These are phyloP conservation scores for Noctua comes DNA, from an alignment of 2,888 invertebrate genomes.

Conservation along the genomic window DNA sequence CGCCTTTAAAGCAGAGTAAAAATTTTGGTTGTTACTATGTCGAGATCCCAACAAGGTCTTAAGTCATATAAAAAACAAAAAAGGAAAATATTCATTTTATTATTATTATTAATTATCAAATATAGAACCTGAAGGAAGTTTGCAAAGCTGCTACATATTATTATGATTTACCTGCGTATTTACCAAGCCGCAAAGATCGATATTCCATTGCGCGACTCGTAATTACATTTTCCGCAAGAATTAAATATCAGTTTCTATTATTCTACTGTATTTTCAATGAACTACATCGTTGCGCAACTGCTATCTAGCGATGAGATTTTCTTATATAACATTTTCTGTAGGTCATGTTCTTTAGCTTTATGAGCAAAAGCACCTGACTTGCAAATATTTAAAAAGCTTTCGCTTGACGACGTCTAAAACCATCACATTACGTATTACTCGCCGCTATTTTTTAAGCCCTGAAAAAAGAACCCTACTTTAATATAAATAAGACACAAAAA, in stretches of 20 bases:
- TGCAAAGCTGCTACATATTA: no score
- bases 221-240: constrained; percentile 27
- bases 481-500: background rate
- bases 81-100: constrained; percentile 4
- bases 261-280: constrained; percentile 35
- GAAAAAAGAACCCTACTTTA: background rate
- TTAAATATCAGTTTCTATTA: constrained; percentile 11
- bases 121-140: background rate
- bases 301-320: constrained; percentile 50
- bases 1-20: background rate
- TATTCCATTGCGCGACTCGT: background rate
- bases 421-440: background rate
- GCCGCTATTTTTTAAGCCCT: background rate
- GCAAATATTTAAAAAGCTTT: background rate
- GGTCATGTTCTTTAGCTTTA: constrained; percentile 16
- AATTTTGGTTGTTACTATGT: background rate
- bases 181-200: background rate
- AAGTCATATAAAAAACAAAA: background rate
- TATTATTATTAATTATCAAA: no score
- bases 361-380: background rate
- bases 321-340: constrained; percentile 47
- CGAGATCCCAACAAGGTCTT: background rate
- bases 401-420: background rate
- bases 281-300: constrained; percentile 44
- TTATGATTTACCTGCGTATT: constrained; percentile 23